These are phyloP conservation scores for Poeciliopsis retropinna DNA, from an alignment of 2,113 vertebrate genomes.

Conservation along the genomic window DNA sequence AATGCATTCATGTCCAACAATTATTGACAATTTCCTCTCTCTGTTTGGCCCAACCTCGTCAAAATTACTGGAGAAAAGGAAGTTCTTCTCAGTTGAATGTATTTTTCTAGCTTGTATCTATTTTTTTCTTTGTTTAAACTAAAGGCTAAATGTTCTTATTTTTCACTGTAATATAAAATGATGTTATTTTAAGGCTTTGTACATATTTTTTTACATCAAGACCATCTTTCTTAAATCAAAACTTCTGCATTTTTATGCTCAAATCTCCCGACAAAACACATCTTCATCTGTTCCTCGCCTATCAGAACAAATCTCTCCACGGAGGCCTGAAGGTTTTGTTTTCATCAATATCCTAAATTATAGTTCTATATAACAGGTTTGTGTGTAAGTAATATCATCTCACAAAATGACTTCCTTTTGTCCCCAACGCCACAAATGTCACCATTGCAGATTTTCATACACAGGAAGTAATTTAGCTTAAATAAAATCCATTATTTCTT, in stretches of 20 bases:
- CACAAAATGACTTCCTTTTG: conserved; percentile 37
- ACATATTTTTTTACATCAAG: too few species aligned
- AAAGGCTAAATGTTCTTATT: too few species aligned
- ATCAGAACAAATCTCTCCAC: conserved; percentile 16
- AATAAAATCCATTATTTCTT: conserved; percentile 32
- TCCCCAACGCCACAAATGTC: conserved; percentile 9
- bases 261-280: neutral
- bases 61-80: neutral
- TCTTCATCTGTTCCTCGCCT: conserved; percentile 11
- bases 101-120: neutral
- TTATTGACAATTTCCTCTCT: neutral
- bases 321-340: neutral
- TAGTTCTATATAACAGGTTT: conserved; percentile 30
- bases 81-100: too few species aligned
- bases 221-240: neutral
- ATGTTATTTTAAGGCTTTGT: too few species aligned
- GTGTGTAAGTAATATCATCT: conserved; percentile 33
- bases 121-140: neutral
- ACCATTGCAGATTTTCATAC: conserved; percentile 7
- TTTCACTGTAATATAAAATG: neutral
- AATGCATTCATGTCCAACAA: neutral
- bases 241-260: neutral
- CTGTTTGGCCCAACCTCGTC: neutral
- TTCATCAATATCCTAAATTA: conserved; percentile 49
- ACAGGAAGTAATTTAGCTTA: conserved; percentile 21